These are phyloP conservation scores for Anticlea derivata DNA, from an alignment of 2,888 invertebrate species.

Conservation along the genomic window DNA sequence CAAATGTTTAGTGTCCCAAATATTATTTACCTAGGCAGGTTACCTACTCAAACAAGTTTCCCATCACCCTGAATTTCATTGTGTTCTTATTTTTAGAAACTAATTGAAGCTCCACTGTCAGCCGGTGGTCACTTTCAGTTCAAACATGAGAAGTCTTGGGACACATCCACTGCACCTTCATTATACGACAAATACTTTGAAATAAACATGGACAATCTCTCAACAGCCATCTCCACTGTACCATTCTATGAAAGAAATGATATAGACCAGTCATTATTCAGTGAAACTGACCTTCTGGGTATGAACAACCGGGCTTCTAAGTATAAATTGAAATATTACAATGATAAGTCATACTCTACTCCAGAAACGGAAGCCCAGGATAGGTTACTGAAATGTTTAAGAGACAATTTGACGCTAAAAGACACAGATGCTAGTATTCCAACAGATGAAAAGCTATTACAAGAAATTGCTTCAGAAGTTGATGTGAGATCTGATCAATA, in stretches of 20 bases:
- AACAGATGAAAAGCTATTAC: conserved; percentile 15
- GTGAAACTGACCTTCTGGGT: conserved; percentile 59
- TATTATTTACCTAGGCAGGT: too few species aligned
- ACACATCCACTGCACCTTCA: conserved; percentile 59
- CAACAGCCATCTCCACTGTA: conserved; percentile 63
- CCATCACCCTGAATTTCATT: too few species aligned
- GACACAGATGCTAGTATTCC: conserved; percentile 21
- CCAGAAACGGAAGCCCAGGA: conserved; percentile 62
- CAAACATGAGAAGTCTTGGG: conserved; percentile 80
- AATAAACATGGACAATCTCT: conserved; percentile 66
- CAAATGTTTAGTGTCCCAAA: too few species aligned
- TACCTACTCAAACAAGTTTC: too few species aligned
- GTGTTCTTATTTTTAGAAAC: conserved; percentile 57
- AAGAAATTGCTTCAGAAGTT: conserved; percentile 15
- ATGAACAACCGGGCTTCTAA: conserved; percentile 71
- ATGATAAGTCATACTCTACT: conserved; percentile 62
- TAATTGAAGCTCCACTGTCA: conserved; percentile 67
- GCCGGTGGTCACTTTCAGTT: conserved; percentile 80
- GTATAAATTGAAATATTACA: conserved; percentile 70
- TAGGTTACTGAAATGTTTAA: conserved; percentile 51
- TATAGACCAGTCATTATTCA: conserved; percentile 59
- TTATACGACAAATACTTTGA: conserved; percentile 76
- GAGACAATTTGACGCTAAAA: conserved; percentile 32
- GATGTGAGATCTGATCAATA: conserved; percentile 25
- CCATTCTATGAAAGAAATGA: conserved; percentile 73